These are phyloP conservation scores for Microtus richardsoni DNA, from an alignment of 2,113 vertebrate species.

Conservation along the genomic window DNA sequence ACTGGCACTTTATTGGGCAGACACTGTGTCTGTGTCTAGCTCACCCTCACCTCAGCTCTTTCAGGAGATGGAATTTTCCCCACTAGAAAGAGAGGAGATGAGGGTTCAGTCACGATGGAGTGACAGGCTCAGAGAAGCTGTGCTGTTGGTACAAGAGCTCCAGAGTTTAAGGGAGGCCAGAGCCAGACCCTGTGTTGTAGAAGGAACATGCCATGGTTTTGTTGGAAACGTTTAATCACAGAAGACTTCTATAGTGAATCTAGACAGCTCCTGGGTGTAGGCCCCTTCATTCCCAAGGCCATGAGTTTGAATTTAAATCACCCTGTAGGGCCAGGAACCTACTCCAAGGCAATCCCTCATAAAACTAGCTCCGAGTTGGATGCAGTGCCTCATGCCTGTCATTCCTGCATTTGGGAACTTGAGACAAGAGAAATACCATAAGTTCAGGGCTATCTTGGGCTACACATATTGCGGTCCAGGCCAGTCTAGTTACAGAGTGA, in stretches of 20 bases:
- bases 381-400: not conserved
- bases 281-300: not conserved
- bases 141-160: no score
- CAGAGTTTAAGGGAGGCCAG: not conserved
- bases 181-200: no score
- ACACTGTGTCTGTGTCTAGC: no score
- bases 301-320: not conserved
- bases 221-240: not conserved
- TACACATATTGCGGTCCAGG: not conserved
- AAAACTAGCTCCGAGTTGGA: not conserved
- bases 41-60: not conserved
- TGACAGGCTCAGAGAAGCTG: not conserved
- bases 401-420: not conserved
- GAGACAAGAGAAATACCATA: not conserved
- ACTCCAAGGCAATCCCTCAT: not conserved
- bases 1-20: rapidly evolving
- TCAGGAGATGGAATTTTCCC: not conserved
- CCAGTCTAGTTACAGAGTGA: not conserved
- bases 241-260: not conserved
- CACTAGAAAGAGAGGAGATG: not conserved
- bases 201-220: not conserved
- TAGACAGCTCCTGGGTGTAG: not conserved
- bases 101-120: not conserved
- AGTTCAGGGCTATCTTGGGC: not conserved
- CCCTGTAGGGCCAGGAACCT: not conserved